Evolutionary conservation across 2,797 vertebrate species (phyloP).

Genomic region (Dendrocincla fuliginosa): DNA sequence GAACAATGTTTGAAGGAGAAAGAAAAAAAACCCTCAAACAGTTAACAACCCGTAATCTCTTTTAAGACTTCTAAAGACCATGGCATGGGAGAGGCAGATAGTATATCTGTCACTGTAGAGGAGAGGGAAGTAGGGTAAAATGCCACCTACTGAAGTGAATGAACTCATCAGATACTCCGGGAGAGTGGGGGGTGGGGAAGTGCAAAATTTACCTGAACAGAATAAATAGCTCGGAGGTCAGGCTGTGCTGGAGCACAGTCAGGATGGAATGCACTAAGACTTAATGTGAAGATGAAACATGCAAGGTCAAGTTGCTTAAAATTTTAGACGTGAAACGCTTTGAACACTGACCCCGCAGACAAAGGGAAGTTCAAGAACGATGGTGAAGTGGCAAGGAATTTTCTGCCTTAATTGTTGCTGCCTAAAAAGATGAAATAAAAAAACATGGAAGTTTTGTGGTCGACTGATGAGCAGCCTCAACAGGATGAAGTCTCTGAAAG

Average conservation of each 20-base stretch:
- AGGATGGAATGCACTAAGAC: neutral
- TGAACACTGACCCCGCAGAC: neutral
- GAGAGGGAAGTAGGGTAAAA: neutral
- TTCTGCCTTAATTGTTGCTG: neutral
- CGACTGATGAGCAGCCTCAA: neutral
- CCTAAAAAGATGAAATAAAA: neutral
- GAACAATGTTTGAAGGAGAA: slow-evolving; percentile 39
- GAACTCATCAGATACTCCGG: slow-evolving; percentile 1
- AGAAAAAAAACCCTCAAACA: neutral
- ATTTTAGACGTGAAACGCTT: slow-evolving; percentile 59
- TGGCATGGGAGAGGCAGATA: neutral
- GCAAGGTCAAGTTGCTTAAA: slow-evolving; percentile 34
- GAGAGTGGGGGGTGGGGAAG: fast-evolving
- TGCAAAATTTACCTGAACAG: neutral
- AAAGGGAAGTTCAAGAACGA: neutral
- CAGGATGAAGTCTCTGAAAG: neutral
- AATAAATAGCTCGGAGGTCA: neutral
- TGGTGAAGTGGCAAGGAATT: neutral
- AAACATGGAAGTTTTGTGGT: neutral
- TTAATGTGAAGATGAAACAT: slow-evolving; percentile 16
- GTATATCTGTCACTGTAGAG: neutral
- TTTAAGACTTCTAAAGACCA: neutral
- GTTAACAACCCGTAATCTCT: slow-evolving; percentile 22
- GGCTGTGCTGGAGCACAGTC: neutral
- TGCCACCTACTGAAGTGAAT: slow-evolving; percentile 2